Base-by-base conservation (phyloP, 2,888 invertebrate species). In the Marasmarcha lunaedactyla region DNA sequence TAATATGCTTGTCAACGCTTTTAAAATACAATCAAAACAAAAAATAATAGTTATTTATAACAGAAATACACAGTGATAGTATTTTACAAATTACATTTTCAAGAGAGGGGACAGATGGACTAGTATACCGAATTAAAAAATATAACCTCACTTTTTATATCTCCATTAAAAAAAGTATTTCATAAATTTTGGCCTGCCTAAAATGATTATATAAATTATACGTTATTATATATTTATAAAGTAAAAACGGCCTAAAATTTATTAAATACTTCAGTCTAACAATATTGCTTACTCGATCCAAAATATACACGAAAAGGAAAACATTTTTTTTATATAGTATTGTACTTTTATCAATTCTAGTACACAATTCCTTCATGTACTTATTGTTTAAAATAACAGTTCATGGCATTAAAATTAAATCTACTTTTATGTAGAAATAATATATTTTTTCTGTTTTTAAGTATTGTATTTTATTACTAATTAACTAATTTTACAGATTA, bases 21-120 rank as follows among this genome's bases (percentile, higher is more conserved):
- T 78, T 74, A 78, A 81, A 81, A 79, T 79, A 83, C 81, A 79
- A 73, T 77, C 69, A 77, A 81, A 78, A 76, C 68, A 72, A 74
- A 74, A 66, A 67, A 60, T 61, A 20, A 20, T 20, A 20, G 20
- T 20, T 50, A 54, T 63, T 70, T 63, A 63, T 70, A 78, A 81
- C 76, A 78, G 70, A 76, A 78, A 73, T 76, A 72, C 72, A 72
- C 61, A 63, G 67, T 77, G 63, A 76, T 76, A 59, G 69, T 70
- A 66, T 61, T 63, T 61, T 63, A 20, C 20, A 20, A 20, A 20
- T 20, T 20, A 20, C 20, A 52, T 54, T 56, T 67, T 58, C 63
- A 59, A 70, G 50, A 66, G 70, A 70, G 72, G 77, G 78, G 64
- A 54, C 60, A 60, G 61, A 62, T 67, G 71, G 81, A 83, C 81